Evolutionary conservation across 2,113 vertebrate species (phyloP), one percentile per base, ranked within the genome.

Genomic region (Perca flavescens): DNA sequence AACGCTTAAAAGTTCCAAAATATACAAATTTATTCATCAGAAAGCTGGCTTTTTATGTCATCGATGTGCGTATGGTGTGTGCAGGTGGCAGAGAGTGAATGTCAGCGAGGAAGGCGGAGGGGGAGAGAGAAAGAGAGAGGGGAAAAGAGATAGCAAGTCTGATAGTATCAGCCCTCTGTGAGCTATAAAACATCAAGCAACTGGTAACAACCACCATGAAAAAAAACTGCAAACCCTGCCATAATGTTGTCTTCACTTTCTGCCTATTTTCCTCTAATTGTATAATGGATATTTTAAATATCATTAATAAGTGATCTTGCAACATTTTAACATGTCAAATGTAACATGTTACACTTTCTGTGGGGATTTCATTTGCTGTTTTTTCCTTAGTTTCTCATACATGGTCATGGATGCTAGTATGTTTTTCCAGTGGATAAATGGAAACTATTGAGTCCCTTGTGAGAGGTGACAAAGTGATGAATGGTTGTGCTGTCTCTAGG

Each of bases 1-100:
- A 90, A 87, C 80, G 82, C 91, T 87, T 85, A 88, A 83, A 81
- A 73, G 85, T 82, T 92, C 83, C 93, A 94, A 95, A 94, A 94
- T 95, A 94, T 93, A 96, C 94, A 93, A 95, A 95, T 95, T 84
- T 95, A 94, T 95, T 95, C 94, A 93, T 94, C 92, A 93, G 86
- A 94, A 91, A 89, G 77, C 88, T 88, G 86, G 84, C 82, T 89
- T 86, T 91, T 91, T 90, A 88, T 88, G 87, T 90, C 86, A 86
- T 90, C 65, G 53, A 75, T 83, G 83, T 86, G 85, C 25, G n/a
- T 56, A 56, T 72, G 75, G 89, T 75, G 81, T 79, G 92, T 90
- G 90, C 92, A 94, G 93, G 91, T 94, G 93, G 90, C 88, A 93
- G 81, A 54, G 85, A 84, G 75, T 64, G 85, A 85, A 84, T 71